A percentile compares a stretch with the other conserved stretches of the same genome.
phyloP scores from a whole-genome alignment of 2,113 vertebrate species.

The Menidia beryllina region DNA sequence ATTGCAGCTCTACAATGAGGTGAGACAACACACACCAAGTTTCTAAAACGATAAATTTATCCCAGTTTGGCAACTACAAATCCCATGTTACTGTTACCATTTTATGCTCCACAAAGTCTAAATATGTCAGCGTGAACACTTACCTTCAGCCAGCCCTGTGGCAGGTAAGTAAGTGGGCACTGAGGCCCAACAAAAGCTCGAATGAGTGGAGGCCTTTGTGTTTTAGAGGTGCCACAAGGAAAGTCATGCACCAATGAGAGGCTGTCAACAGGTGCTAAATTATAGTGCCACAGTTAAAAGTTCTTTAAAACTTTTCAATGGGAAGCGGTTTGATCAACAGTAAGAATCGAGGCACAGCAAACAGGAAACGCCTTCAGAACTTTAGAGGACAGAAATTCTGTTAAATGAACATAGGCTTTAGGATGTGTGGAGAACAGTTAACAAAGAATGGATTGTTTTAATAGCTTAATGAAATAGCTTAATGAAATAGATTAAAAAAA shows the following conservation, averaged over 20 bases:
- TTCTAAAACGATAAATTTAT: constrained; percentile 42
- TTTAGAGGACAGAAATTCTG: too few species aligned
- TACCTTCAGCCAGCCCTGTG: neutral
- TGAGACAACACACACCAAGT: constrained; percentile 30
- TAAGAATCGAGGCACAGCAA: constrained; percentile 12
- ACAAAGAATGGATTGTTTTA: constrained; percentile 42
- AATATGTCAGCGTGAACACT: neutral
- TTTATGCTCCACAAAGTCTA: constrained; percentile 9
- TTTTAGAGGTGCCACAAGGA: constrained; percentile 4
- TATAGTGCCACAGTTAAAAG: constrained; percentile 5
- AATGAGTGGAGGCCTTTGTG: constrained; percentile 29
- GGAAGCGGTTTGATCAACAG: constrained; percentile 16
- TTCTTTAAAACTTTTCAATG: constrained; percentile 31
- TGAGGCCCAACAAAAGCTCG: constrained; percentile 12
- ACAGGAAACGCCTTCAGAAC: neutral
- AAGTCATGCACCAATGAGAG: constrained; percentile 16
- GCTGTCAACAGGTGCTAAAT: constrained; percentile 53
- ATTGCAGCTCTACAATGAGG: constrained; percentile 37
- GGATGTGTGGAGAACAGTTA: constrained; percentile 7
- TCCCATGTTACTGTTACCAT: constrained; percentile 28
- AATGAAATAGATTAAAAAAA: constrained; percentile 11
- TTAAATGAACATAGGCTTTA: neutral
- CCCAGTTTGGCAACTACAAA: constrained; percentile 2
- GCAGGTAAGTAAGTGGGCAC: constrained; percentile 15
- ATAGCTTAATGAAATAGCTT: neutral